Evolutionary conservation across 2,113 vertebrate species (phyloP).

Genomic region (Vombatus ursinus): DNA sequence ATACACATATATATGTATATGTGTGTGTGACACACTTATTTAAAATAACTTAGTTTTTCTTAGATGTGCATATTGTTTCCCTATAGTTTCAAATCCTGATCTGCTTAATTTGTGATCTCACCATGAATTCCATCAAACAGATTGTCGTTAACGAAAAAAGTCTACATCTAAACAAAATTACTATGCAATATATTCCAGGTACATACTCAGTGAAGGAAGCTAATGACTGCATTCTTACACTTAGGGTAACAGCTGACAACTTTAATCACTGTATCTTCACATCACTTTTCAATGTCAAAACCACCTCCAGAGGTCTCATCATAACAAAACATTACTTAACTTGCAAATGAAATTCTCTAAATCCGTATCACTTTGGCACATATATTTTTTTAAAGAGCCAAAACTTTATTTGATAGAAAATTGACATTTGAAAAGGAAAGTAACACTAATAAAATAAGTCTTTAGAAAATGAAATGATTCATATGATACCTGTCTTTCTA

Average conservation of each 20-base stretch:
- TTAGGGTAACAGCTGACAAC: constrained; percentile 74
- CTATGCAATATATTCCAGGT: constrained; percentile 73
- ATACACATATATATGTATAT: too few species aligned
- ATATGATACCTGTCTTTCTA: background rate
- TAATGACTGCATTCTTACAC: constrained; percentile 79
- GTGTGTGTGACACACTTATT: background rate
- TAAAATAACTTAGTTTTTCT: constrained; percentile 65
- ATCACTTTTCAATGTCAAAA: constrained; percentile 82
- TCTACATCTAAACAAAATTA: constrained; percentile 75
- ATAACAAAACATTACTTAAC: constrained; percentile 79
- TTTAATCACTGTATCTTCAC: constrained; percentile 80
- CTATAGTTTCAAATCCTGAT: constrained; percentile 70
- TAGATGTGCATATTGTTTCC: constrained; percentile 61
- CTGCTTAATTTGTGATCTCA: constrained; percentile 74
- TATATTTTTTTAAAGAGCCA: constrained; percentile 66
- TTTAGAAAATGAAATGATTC: background rate
- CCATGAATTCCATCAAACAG: constrained; percentile 80
- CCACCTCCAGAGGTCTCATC: constrained; percentile 75
- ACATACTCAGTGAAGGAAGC: constrained; percentile 74
- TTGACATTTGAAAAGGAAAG: constrained; percentile 62
- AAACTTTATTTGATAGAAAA: constrained; percentile 75
- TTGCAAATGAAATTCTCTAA: constrained; percentile 79
- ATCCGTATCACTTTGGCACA: constrained; percentile 42
- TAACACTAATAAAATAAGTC: constrained; percentile 1
- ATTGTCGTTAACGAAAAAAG: constrained; percentile 75